phyloP scores from a whole-genome alignment of 2,888 invertebrate species.

The Eledona agricola region DNA sequence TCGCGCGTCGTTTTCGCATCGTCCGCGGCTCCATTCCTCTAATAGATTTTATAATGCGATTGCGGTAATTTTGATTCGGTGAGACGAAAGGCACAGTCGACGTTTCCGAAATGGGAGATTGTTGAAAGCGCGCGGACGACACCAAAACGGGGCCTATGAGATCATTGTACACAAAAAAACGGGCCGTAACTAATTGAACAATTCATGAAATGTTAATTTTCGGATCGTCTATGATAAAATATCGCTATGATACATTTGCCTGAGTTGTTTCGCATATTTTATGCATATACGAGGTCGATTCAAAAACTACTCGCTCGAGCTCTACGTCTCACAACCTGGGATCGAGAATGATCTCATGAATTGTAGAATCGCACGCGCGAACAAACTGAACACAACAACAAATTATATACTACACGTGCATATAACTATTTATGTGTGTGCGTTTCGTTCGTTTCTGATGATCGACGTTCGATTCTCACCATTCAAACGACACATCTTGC shows the following conservation, averaged over 20 bases:
- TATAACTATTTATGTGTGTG: not conserved
- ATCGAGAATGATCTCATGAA: slow-evolving; percentile 21
- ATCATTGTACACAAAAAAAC: slow-evolving; percentile 27
- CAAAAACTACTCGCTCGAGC: too few species aligned
- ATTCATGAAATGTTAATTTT: slow-evolving; percentile 27
- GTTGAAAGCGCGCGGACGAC: too few species aligned
- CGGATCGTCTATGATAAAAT: slow-evolving; percentile 22
- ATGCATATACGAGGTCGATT: slow-evolving; percentile 12
- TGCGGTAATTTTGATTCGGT: too few species aligned
- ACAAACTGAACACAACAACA: slow-evolving; percentile 39
- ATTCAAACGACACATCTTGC: slow-evolving; percentile 43
- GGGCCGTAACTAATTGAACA: slow-evolving; percentile 5
- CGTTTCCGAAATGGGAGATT: too few species aligned
- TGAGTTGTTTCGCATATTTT: slow-evolving; percentile 26
- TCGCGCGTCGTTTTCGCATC: too few species aligned
- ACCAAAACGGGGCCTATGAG: slow-evolving; percentile 14
- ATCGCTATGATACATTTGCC: slow-evolving; percentile 30
- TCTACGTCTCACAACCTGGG: slow-evolving; percentile 4
- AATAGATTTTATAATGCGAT: too few species aligned
- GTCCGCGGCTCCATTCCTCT: too few species aligned
- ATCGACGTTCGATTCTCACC: slow-evolving; percentile 41
- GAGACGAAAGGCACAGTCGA: too few species aligned
- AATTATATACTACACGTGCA: not conserved
- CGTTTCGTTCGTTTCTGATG: too few species aligned
- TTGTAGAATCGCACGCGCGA: slow-evolving; percentile 15